phyloP scores from a whole-genome alignment of 2,888 invertebrate genomes.

The Ormyrus labotus region DNA sequence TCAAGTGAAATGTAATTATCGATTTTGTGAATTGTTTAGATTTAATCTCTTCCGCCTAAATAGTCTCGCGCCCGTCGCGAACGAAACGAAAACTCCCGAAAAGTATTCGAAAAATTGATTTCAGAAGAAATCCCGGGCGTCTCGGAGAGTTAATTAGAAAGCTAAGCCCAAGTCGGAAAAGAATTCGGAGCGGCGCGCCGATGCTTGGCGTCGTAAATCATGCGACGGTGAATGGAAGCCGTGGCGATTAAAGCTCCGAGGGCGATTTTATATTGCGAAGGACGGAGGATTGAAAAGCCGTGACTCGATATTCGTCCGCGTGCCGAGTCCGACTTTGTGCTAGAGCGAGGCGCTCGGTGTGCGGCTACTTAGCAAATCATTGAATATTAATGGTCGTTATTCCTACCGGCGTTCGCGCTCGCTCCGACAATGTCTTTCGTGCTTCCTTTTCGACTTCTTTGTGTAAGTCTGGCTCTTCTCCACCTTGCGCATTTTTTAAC shows the following conservation, averaged over 20 bases:
- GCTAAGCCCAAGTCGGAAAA: too few relatives aligned
- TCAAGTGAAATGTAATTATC: constrained; percentile 9
- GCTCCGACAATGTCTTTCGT: background rate
- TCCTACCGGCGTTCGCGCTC: background rate
- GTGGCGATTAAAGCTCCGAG: constrained; percentile 48
- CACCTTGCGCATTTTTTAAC: too few relatives aligned
- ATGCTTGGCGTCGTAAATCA: constrained; percentile 67
- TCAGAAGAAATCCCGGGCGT: too few relatives aligned
- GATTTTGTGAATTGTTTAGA: background rate
- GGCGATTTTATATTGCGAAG: background rate
- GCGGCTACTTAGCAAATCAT: constrained; percentile 24
- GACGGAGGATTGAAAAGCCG: too few relatives aligned
- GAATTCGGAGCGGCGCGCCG: too few relatives aligned
- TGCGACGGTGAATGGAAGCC: constrained; percentile 66
- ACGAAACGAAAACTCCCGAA: too few relatives aligned
- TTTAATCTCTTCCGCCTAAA: too few relatives aligned
- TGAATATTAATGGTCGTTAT: constrained; percentile 24
- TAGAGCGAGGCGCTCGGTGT: background rate
- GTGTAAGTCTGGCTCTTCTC: background rate
- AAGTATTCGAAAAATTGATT: too few relatives aligned
- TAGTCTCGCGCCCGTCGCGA: too few relatives aligned
- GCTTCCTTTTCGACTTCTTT: constrained; percentile 5
- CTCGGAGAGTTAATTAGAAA: too few relatives aligned
- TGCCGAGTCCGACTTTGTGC: background rate
- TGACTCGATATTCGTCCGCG: background rate